These are phyloP conservation scores for Coelogynopora nodosa DNA, from an alignment of 2,888 invertebrate genomes.

Conservation along the genomic window DNA sequence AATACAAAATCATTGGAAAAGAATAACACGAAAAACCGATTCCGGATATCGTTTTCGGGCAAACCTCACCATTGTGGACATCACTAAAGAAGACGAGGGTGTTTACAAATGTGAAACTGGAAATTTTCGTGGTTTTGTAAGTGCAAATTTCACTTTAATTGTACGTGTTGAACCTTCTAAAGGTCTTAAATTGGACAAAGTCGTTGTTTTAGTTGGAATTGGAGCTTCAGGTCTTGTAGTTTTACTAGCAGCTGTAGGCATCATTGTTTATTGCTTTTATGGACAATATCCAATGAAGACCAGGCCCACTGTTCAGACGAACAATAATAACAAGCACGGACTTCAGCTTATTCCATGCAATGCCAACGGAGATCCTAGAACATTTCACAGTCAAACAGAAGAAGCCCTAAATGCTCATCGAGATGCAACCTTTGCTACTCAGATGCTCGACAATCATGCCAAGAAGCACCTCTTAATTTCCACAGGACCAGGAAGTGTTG, in stretches of 20 bases:
- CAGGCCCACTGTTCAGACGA: neutral
- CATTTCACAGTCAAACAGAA: neutral
- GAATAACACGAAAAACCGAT: constrained; percentile 29
- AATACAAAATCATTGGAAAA: neutral
- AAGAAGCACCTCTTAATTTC: neutral
- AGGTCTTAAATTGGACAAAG: constrained; percentile 25
- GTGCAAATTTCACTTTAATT: constrained; percentile 29
- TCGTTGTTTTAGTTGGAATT: constrained; percentile 38
- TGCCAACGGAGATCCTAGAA: neutral
- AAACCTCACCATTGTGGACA: constrained; percentile 27
- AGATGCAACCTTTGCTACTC: neutral
- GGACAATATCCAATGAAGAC: constrained; percentile 1
- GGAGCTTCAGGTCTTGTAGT: constrained; percentile 37
- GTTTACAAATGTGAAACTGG: constrained; percentile 43
- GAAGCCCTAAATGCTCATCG: neutral
- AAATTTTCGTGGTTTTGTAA: constrained; percentile 40
- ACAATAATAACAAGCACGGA: neutral
- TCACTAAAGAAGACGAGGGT: constrained; percentile 37
- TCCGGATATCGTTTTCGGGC: neutral
- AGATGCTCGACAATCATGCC: constrained; percentile 24
- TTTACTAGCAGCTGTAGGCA: constrained; percentile 30
- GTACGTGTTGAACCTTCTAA: constrained; percentile 11
- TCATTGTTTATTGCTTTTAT: constrained; percentile 36
- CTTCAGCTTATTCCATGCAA: neutral
- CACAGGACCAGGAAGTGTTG: neutral